Evolutionary conservation across 1,140 invertebrate genomes (phyloP), one percentile per base, ranked within the genome.

Genomic region (Polyergus mexicanus): DNA sequence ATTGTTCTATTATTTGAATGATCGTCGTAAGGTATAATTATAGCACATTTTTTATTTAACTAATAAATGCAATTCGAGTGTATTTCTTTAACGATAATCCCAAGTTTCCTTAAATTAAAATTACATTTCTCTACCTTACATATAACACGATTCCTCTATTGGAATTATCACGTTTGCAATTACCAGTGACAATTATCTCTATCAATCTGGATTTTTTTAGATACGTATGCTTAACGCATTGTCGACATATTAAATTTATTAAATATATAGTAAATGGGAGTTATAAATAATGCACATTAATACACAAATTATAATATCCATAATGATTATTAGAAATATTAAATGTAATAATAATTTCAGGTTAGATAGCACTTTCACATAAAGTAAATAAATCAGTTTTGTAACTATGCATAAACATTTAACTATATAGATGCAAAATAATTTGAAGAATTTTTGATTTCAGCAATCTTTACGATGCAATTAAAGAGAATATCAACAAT

Each of bases 141-240:
- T 58, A 81, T 86, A 90, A 78, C 87, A 90, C 44, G 85, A 90
- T 88, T 88, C 72, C 85, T 81, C 44, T 32, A 76, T 86, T 88
- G 78, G 76, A 89, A 89, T 89, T 92, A 92, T 91, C 91, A 92
- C 91, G 89, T 91, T 89, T 74, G 77, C 74, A 71, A n/a, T 89
- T 86, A 88, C 41, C 71, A 84, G 85, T 58, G 58, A 86, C 22
- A 86, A 32, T 65, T 44, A 44, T 68, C 68, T 44, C 16, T 41
- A 60, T 62, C 44, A 62, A 74, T 47, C 38, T 62, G 5, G 25
- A 51, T 38, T 47, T 60, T 47, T 84, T 75, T 62, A 2, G 22
- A 65, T 60, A 60, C 28, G 22, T 28, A 13, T 72, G 60, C 1
- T 28, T 54, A 69, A 41, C 25, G 44, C 76, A 80, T 68, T 80